phyloP scores from a whole-genome alignment of 1,140 invertebrate species.

The Sarcophaga bullata region DNA sequence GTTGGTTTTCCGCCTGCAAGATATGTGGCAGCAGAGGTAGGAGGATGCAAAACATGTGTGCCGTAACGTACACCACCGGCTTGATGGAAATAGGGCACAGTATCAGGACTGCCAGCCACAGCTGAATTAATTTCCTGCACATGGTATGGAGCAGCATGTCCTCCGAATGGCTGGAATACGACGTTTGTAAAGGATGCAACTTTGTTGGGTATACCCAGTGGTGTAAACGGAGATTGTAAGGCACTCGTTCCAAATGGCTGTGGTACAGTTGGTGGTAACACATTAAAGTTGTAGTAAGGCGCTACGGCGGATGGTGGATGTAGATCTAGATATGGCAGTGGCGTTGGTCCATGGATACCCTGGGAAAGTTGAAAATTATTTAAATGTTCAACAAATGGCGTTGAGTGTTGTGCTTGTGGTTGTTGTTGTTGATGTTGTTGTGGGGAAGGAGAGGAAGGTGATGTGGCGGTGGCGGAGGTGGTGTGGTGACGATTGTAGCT shows the following conservation, averaged over 20 bases:
- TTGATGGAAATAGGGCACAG: conserved; percentile 58
- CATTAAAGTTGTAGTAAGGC: background rate
- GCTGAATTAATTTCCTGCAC: conserved; percentile 37
- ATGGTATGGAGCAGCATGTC: conserved; percentile 29
- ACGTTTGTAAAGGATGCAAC: conserved; percentile 36
- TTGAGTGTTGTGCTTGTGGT: background rate
- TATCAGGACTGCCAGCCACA: conserved; percentile 34
- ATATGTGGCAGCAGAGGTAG: conserved; percentile 45
- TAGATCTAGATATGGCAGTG: conserved; percentile 6
- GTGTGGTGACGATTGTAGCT: conserved; percentile 54
- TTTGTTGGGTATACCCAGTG: conserved; percentile 27
- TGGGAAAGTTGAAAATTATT: conserved; percentile 40
- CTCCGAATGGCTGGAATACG: conserved; percentile 29
- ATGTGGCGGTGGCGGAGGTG: conserved; percentile 43
- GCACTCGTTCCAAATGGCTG: conserved; percentile 29
- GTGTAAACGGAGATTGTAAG: background rate
- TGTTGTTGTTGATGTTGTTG: background rate
- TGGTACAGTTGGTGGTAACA: conserved; percentile 31
- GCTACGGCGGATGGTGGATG: conserved; percentile 42
- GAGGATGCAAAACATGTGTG: conserved; percentile 58
- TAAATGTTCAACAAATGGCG: conserved; percentile 35
- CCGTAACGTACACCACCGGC: conserved; percentile 61
- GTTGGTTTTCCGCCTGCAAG: conserved; percentile 39
- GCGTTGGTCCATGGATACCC: conserved; percentile 42
- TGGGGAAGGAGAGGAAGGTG: conserved; percentile 43